These are phyloP conservation scores for Glossophaga mutica DNA, from an alignment of 2,797 vertebrate genomes.

Conservation along the genomic window DNA sequence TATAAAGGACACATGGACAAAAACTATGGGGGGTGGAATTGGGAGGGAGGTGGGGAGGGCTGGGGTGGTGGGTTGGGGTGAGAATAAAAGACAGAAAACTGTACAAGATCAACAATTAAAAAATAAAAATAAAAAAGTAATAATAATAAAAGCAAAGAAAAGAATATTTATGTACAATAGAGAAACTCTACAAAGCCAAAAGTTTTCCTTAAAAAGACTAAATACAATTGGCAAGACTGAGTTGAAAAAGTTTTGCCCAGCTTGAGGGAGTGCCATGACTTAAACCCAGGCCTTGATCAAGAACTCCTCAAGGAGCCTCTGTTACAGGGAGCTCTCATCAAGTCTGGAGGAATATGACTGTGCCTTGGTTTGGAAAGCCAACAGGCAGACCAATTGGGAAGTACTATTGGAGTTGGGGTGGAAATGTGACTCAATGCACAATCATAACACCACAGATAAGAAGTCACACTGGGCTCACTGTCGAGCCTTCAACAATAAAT, in stretches of 20 bases:
- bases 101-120: no score
- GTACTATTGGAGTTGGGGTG: not conserved
- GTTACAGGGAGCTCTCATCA: not conserved
- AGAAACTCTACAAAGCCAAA: constrained; percentile 4
- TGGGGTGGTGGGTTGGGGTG: no score
- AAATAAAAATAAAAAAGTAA: no score
- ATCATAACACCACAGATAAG: not conserved
- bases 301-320: not conserved
- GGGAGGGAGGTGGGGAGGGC: no score
- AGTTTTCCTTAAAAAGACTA: not conserved
- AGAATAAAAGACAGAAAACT: no score
- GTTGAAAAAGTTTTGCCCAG: not conserved
- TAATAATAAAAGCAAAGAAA: constrained; percentile 11
- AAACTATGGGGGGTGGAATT: no score
- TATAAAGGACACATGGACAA: no score
- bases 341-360: not conserved
- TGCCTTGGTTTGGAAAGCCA: not conserved
- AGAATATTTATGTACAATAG: not conserved
- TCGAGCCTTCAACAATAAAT: not conserved
- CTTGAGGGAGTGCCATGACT: not conserved
- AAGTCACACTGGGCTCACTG: not conserved
- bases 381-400: not conserved
- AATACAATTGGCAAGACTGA: not conserved
- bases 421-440: not conserved
- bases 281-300: not conserved